Evolutionary conservation across 2,888 invertebrate genomes (phyloP), one percentile per base, ranked within the genome.

Genomic region (Lochmaea crataegi): DNA sequence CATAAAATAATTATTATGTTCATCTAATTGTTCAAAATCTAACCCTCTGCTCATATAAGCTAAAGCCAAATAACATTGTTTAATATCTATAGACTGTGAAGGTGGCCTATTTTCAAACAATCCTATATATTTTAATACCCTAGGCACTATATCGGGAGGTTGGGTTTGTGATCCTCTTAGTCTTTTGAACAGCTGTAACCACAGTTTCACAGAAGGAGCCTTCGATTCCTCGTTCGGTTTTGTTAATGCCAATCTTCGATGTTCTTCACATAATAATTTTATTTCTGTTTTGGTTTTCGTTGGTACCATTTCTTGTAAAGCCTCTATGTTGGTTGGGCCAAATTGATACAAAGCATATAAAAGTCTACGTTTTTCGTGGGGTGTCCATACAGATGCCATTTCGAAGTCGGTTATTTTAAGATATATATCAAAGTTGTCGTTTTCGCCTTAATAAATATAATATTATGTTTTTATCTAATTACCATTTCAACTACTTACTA

Each of bases 81-180:
- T 79, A 60, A 85, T 76, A 76, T 82, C 78, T 7, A 83, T 78
- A 60, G 76, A 72, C n/a, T 74, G 68, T 11, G 74, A 71, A n/a
- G 75, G 48, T 10, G 69, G 65, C 57, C 80, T 76, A 11, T 82
- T 79, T 76, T 84, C 85, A 76, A 81, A 86, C 32, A 84, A 75
- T 7, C 84, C 83, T 64, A 86, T 85, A 68, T 85, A 86, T 73
- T 85, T 85, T n/a, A 86, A 76, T 32, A 81, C 80, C 71, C 84
- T 82, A 11, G 84, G 79, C 41, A 85, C 75, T 75, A 80, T 77
- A 76, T 82, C 82, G 48, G 76, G 70, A 51, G 81, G 68, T 14
- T 60, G 75, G 65, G 61, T 69, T 71, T 77, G 63, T n/a, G 57
- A 61, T 9, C 45, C 16, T 38, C 70, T 73, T 14, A 80, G 74